Evolutionary conservation across 2,797 vertebrate species (phyloP), one percentile per base, ranked within the genome.

Genomic region (Tinamus major): DNA sequence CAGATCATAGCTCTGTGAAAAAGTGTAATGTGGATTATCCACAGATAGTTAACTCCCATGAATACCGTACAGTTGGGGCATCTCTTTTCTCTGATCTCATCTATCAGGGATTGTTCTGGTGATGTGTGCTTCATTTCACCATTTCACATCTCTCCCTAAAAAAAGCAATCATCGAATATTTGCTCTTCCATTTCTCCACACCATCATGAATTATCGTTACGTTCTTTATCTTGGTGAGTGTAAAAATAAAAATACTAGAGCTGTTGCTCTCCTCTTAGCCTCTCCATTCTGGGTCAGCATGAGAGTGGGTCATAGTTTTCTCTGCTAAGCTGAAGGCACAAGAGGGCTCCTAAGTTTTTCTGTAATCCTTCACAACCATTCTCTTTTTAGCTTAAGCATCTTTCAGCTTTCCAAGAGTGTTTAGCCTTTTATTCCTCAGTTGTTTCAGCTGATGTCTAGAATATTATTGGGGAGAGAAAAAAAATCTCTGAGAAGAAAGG

Each of bases 11-110:
- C 56, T 88, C 55, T 90, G 49, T 79, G 42, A 89, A 90, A 89
- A 62, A 93, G 49, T 68, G 7, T 88, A 19, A 80, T 84, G 84
- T 68, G 88, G 41, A 91, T 95, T 94, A 94, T 80, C 37, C 75
- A 89, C 70, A 93, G 79, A 83, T 11, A 93, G 65, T 91, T 91
- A 74, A 79, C 31, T 92, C 33, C 51, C 21, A 71, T 75, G 46
- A 75, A 85, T 81, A 44, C 55, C 41, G 13, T 51, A 44, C 78
- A 81, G 39, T 51, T 51, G 37, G n/a, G 37, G 9, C 33, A 86
- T 67, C 94, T 70, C 61, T 79, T 78, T 77, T 76, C 49, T 92
- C 70, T 93, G 37, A 59, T 76, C 42, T 79, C 62, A 42, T 56
- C 39, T 76, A 27, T 76, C n/a, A 79, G 44, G 68, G 31, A 67